Base-by-base conservation (phyloP, 2,888 invertebrate species). In the Galerucella pusilla region DNA sequence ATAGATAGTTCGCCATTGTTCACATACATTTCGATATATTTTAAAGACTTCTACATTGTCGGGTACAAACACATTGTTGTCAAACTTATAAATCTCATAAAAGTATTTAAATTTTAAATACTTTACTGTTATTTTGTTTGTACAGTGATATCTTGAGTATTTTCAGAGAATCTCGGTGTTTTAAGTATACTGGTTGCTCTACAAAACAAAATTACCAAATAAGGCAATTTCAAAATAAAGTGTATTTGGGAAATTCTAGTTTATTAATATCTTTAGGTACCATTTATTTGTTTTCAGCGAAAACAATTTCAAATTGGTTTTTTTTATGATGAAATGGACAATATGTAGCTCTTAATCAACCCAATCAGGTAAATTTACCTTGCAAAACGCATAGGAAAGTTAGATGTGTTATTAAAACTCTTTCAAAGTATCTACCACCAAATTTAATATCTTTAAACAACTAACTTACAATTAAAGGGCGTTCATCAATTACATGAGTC, bases 21-120 rank as follows among this genome's bases (percentile, higher is more conserved):
- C 25, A 71, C 35, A 57, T 64, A 71, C 54, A 65, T 69, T 28
- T 46, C 61, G 16, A 61, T 25, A 59, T 59, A 68, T 68, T 67
- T 67, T 67, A 66, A 35, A 49, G 11, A 45, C 20, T 61, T 52
- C n/a, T 70, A 69, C 35, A 64, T 71, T 66, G 20, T 65, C 57
- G 65, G 71, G 65, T 71, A 71, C 71, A 71, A 59, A 54, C 10
- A 42, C 45, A 63, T 28, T n/a, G n/a, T 57, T 46, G 46, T 57
- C n/a, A 57, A 57, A 57, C 14, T 57, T 12, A 9, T 59, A 9
- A 20, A 59, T 11, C 5, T 59, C 20, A 5, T 59, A 25, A 12
- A 49, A 14, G 57, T 57, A 16, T 57, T 57, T 9, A n/a, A 16
- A 16, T 57, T 2, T 16, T 12, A 49, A 49, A 49, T 35, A 46